Evolutionary conservation across 2,797 vertebrate genomes (phyloP).

Genomic region (Eulemur mongoz): DNA sequence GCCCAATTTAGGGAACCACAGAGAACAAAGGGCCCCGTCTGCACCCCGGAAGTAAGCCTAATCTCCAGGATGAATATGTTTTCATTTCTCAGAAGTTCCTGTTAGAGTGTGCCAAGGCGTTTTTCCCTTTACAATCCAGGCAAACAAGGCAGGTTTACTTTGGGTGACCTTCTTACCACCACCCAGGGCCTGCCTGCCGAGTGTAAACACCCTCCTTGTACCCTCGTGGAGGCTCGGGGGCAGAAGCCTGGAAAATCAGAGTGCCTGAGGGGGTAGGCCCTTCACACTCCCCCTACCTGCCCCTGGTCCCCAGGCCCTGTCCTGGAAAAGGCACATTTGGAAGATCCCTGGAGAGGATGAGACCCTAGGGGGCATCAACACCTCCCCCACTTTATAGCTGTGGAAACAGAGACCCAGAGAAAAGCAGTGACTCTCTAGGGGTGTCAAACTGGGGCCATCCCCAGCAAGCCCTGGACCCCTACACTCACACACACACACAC

Average conservation of each 20-base stretch:
- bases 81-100: conserved; percentile 79
- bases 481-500: no score
- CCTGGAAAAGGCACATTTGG: background rate
- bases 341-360: background rate
- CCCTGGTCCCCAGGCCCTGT: background rate
- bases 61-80: conserved; percentile 77
- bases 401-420: conserved; percentile 10
- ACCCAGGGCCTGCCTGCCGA: conserved; percentile 74
- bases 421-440: background rate
- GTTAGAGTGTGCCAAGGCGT: conserved; percentile 72
- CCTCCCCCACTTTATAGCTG: background rate
- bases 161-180: conserved; percentile 81
- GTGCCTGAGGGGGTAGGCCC: background rate
- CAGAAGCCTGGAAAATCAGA: background rate
- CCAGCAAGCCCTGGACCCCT: background rate
- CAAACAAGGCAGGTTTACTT: conserved; percentile 83
- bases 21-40: conserved; percentile 71
- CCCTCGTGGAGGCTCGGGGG: background rate
- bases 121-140: conserved; percentile 76
- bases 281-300: background rate
- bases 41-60: conserved; percentile 66
- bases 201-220: conserved; percentile 72
- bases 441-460: background rate
- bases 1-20: background rate
- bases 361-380: background rate